Evolutionary conservation across 2,113 vertebrate species (phyloP).

Genomic region (Strix aluco): DNA sequence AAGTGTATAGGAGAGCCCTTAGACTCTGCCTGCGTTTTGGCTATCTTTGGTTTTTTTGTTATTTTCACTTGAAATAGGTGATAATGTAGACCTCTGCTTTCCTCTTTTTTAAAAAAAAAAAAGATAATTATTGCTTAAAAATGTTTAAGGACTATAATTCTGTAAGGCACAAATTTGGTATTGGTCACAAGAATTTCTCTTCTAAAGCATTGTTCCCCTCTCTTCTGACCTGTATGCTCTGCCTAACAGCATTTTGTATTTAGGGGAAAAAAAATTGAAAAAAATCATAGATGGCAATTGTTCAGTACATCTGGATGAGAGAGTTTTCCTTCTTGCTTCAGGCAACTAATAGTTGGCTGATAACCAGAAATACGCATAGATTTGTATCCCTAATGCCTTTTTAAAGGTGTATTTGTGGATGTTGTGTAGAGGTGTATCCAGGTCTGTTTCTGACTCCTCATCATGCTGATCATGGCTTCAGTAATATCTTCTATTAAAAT

Average conservation of each 20-base stretch:
- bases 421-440: neutral
- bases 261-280: too few relatives aligned
- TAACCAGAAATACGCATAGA: neutral
- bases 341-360: neutral
- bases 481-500: neutral
- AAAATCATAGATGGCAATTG: neutral
- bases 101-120: neutral
- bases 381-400: neutral
- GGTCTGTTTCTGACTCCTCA: neutral
- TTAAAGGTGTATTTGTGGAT: neutral
- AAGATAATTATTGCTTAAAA: neutral
- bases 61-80: neutral
- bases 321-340: neutral
- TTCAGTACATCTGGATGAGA: neutral
- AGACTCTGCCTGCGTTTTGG: neutral
- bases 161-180: neutral
- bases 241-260: neutral
- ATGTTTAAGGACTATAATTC: neutral
- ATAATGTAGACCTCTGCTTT: neutral
- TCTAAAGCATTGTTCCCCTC: neutral
- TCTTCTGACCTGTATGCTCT: neutral
- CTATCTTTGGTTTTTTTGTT: neutral
- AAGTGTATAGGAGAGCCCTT: neutral
- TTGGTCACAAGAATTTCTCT: neutral
- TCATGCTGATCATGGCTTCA: neutral